Base-by-base conservation (phyloP, 2,888 invertebrate genomes). In the Hypomecis punctinalis region DNA sequence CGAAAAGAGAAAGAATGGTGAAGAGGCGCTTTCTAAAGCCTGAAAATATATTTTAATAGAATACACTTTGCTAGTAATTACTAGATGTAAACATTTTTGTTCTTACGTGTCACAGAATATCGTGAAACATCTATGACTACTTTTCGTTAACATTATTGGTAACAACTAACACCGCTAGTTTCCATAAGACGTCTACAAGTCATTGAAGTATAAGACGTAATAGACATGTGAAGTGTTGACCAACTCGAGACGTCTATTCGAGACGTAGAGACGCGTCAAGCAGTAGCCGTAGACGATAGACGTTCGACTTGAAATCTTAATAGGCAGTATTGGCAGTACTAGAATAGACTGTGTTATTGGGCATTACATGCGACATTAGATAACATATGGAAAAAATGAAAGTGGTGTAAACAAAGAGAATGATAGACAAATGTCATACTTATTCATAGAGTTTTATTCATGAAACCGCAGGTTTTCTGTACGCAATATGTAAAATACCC, bases 381-480 rank as follows among this genome's bases (percentile, higher is more conserved):
- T 5, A 36, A 11, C n/a, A 37, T 8, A 13, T n/a, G 5, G 3
- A 8, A n/a, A 37, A 35, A 36, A 33, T 8, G 37, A 11, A 11
- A 6, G 5, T 5, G 1, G 43, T 5, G 23, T 48, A 36, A 49
- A 49, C 37, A 51, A 51, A 39, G n/a, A n/a, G 11, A 6, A 35
- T 40, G 10, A 47, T 11, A 49, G 11, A 36, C 43, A 39, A 56
- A 37, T 57, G 55, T 54, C 58, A 35, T n/a, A 35, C 7, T 53
- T 47, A 47, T 33, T 48, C 23, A 33, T 57, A 46, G 46, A 36
- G 11, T 13, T 51, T 59, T 57, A 37, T 33, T 42, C 42, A 54
- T 43, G 37, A 54, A 42, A 54, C 43, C 13, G 36, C 8, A 11
- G 36, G 35, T 54, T 54, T 23, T 54, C 43, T 54, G 40, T 11